Evolutionary conservation across 2,888 invertebrate species (phyloP).

Genomic region (Anorthoa munda): DNA sequence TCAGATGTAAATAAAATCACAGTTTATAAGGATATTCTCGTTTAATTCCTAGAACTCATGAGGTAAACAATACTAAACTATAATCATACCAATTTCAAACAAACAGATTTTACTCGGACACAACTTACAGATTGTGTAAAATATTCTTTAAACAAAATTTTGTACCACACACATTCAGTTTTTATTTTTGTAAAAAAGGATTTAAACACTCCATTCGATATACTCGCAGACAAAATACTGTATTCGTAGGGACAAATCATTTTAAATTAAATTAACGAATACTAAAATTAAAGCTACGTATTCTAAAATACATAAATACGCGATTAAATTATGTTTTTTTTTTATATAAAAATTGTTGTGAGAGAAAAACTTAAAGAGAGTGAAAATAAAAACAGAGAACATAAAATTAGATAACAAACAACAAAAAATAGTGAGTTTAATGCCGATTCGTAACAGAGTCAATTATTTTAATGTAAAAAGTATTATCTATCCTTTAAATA

Average conservation of each 20-base stretch:
- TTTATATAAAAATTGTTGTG: constrained; percentile 73
- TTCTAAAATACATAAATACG: constrained; percentile 87
- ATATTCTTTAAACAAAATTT: constrained; percentile 65
- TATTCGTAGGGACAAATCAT: constrained; percentile 73
- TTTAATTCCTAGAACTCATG: constrained; percentile 91
- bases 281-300: constrained; percentile 87
- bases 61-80: constrained; percentile 90
- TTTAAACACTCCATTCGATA: constrained; percentile 82
- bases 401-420: constrained; percentile 90
- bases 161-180: constrained; percentile 72
- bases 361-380: constrained; percentile 72
- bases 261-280: constrained; percentile 78
- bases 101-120: constrained; percentile 68
- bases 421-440: constrained; percentile 85
- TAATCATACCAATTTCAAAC: constrained; percentile 82
- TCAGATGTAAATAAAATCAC: constrained; percentile 71
- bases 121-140: constrained; percentile 69
- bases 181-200: constrained; percentile 58
- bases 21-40: constrained; percentile 83
- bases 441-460: constrained; percentile 72
- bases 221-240: constrained; percentile 79
- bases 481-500: constrained; percentile 20
- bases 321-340: constrained; percentile 78
- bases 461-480: constrained; percentile 43
- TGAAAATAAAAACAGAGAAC: constrained; percentile 81